Conservation (phyloP, 2,888 invertebrate genomes). For the Minunthozetes semirufus region DNA sequence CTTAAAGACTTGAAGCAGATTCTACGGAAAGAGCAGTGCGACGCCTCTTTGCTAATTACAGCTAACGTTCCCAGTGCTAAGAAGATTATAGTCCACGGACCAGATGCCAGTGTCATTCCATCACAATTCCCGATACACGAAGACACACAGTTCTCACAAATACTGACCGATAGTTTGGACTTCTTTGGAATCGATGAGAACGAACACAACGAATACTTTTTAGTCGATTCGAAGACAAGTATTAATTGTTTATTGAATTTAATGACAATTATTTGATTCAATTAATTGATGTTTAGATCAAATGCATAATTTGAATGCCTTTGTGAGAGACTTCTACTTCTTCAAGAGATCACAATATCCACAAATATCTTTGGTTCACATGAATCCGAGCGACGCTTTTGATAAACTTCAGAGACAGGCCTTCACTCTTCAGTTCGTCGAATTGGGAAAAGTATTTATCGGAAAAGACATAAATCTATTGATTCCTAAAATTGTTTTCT, state of each 20-base stretch:
- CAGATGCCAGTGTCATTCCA: conserved; percentile 89
- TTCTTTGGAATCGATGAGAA: conserved; percentile 93
- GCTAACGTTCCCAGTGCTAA: conserved; percentile 99
- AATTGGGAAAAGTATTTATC: conserved; percentile 72
- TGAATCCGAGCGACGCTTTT: conserved; percentile 86
- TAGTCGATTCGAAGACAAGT: conserved; percentile 99
- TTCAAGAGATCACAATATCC: conserved; percentile 97
- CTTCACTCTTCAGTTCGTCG: conserved; percentile 84
- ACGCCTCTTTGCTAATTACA: conserved; percentile 87
- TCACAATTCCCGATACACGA: conserved; percentile 94
- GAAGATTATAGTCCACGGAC: conserved; percentile 94
- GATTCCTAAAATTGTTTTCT: background rate
- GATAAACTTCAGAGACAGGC: conserved; percentile 83
- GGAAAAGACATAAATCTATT: background rate
- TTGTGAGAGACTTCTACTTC: conserved; percentile 90
- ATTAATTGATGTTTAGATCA: conserved; percentile 60
- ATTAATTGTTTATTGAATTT: conserved; percentile 48
- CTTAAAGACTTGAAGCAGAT: conserved; percentile 99
- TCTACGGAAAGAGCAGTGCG: conserved; percentile 95
- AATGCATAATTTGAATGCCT: conserved; percentile 89
- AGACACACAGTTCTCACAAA: conserved; percentile 90
- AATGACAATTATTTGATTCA: conserved; percentile 3
- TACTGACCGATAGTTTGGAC: conserved; percentile 88
- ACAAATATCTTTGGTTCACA: conserved; percentile 82
- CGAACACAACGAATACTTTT: conserved; percentile 78